These are phyloP conservation scores for Siderastrea siderea DNA, from an alignment of 92 coral and sea anemone species.

Conservation along the genomic window DNA sequence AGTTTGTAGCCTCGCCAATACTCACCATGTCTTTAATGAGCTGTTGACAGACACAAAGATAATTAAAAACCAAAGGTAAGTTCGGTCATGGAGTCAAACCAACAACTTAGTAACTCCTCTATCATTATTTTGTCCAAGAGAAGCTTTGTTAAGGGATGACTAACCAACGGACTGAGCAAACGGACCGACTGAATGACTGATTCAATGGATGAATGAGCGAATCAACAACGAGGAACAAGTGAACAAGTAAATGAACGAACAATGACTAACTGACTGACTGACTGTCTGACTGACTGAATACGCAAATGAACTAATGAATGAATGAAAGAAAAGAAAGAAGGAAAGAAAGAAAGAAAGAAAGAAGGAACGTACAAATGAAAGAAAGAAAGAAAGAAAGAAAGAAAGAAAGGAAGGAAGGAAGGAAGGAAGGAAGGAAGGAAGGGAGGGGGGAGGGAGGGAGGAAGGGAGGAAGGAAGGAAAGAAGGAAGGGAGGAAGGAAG, in stretches of 20 bases:
- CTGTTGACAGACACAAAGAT: conserved; percentile 48
- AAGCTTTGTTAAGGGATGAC: not conserved
- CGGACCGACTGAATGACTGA: not conserved
- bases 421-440: not conserved
- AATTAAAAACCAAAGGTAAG: not conserved
- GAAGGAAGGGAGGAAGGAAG: too few relatives aligned
- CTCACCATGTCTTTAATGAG: conserved; percentile 92
- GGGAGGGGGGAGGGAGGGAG: not conserved
- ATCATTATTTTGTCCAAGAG: not conserved
- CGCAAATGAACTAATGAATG: too few relatives aligned
- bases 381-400: not conserved
- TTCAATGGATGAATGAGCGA: not conserved
- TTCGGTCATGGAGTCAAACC: too few relatives aligned
- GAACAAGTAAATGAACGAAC: too few relatives aligned
- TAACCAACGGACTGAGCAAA: too few relatives aligned
- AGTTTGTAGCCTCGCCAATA: conserved; percentile 89
- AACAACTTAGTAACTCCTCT: not conserved
- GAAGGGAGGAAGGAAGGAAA: not conserved
- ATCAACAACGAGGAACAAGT: too few relatives aligned
- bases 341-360: too few relatives aligned
- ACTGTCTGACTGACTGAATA: too few relatives aligned
- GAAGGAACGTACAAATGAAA: too few relatives aligned
- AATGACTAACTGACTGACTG: too few relatives aligned
- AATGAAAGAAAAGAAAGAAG: too few relatives aligned
- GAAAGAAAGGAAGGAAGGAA: not conserved